Evolutionary conservation across 53 echinoderm and acorn worm genomes (phyloP), one percentile per base, ranked within the genome.

Genomic region (Henricia sp.): DNA sequence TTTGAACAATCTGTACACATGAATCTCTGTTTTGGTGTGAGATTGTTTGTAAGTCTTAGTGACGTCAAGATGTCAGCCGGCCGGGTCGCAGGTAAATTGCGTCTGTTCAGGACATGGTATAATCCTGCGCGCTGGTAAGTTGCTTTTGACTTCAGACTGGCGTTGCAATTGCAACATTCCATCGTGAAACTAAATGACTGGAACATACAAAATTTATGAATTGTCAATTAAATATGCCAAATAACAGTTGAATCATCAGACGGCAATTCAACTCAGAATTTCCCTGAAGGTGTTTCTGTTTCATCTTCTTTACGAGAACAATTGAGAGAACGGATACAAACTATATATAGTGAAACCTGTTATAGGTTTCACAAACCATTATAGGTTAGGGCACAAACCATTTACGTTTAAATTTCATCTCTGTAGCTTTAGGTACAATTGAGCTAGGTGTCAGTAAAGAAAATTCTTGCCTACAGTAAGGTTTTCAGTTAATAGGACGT

Each of bases 51-150:
- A 56, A 56, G 56, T 56, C 56, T 56, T 20, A 56, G 56, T 56
- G 56, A 56, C 24, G 56, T 56, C 56, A 56, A 56, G 24, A 56
- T 23, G 24, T 56, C 56, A 56, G 56, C 56, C 21, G 56, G 56
- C 56, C 56, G 23, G 56, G 20, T 56, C n/a, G n/a, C 56, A 20
- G 56, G 56, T 20, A 56, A 27, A 56, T 56, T 56, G 56, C 9
- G 24, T 23, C 56, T 56, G 24, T 56, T 19, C 24, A 56, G 56
- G 56, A 23, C 24, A 56, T 56, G n/a, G 56, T 20, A 56, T 23
- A 56, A 56, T 56, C 56, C 56, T 56, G 56, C 24, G 24, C 56
- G 56, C 16, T 23, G 56, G 24, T 23, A 23, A 56, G 56, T 23
- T 9, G n/a, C n/a, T n/a, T n/a, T n/a, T n/a, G n/a, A 20, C 56